Percentiles rank a stretch among this genome's conserved stretches.
Evolutionary conservation across 2,888 invertebrate species (phyloP).

Genomic region (Eudasyphora cyanicolor): DNA sequence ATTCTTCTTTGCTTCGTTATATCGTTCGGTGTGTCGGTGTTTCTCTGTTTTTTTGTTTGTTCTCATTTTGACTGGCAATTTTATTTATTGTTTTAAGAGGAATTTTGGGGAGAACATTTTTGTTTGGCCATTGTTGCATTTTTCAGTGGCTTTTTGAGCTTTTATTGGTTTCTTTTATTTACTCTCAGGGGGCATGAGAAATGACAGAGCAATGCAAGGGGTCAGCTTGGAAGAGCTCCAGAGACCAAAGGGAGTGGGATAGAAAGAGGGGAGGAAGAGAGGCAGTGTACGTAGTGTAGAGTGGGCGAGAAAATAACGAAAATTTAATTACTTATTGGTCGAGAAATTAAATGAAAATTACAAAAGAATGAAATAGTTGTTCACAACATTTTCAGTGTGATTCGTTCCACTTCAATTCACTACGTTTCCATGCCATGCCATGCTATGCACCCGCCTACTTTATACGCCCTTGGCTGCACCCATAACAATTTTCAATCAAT

Average conservation of each 20-base stretch:
- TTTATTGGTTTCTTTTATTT: conserved; percentile 17
- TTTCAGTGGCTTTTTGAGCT: conserved; percentile 33
- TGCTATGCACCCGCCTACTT: background rate
- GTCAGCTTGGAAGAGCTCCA: background rate
- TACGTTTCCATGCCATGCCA: background rate
- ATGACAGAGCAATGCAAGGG: background rate
- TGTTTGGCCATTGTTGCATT: conserved; percentile 27
- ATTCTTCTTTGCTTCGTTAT: background rate
- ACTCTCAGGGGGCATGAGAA: background rate
- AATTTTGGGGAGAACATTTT: conserved; percentile 24
- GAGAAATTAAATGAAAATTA: conserved; percentile 40
- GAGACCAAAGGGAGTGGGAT: background rate
- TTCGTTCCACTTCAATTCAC: background rate
- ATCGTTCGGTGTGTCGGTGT: background rate
- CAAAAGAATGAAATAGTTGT: conserved; percentile 26
- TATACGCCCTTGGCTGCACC: too few relatives aligned
- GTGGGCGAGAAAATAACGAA: conserved; percentile 22
- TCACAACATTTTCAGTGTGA: conserved; percentile 2
- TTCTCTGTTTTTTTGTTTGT: background rate
- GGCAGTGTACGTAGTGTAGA: background rate
- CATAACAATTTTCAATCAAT: too few relatives aligned
- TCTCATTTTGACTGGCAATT: conserved; percentile 17
- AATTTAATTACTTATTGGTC: conserved; percentile 60
- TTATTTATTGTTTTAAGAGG: conserved; percentile 35
- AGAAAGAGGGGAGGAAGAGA: background rate